phyloP scores from a whole-genome alignment of 2,888 invertebrate species.

The Dysmachus trigonus region DNA sequence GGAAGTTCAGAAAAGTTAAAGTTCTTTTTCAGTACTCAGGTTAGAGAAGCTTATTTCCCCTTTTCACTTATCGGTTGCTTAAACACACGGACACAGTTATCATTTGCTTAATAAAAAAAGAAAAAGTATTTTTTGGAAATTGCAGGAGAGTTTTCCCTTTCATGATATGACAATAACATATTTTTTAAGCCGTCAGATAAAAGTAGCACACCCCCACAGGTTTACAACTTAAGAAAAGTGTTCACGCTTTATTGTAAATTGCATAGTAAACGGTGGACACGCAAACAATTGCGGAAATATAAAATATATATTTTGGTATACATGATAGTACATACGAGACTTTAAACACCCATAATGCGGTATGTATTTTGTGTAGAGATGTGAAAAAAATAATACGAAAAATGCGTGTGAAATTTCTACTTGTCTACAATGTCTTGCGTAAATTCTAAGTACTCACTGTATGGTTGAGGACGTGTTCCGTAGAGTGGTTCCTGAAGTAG shows the following conservation, averaged over 20 bases:
- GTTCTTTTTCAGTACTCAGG: not conserved
- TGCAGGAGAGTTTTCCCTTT: not conserved
- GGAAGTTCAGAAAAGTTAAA: not conserved
- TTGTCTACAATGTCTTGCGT: not conserved
- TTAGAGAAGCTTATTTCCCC: not conserved
- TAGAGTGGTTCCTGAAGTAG: conserved; percentile 89
- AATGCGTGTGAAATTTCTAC: not conserved
- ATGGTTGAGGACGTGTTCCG: conserved; percentile 86
- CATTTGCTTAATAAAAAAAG: not conserved
- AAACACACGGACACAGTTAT: not conserved
- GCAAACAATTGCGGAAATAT: not conserved
- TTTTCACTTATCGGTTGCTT: not conserved
- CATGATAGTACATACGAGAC: not conserved
- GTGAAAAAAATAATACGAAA: not conserved
- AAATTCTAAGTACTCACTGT: conserved; percentile 74
- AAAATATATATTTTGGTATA: not conserved
- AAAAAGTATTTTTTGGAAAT: not conserved
- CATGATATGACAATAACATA: not conserved
- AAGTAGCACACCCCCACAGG: not conserved
- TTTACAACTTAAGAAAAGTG: not conserved
- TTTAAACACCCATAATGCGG: not conserved
- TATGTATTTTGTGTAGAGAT: not conserved
- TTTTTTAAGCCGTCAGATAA: not conserved
- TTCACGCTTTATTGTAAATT: not conserved
- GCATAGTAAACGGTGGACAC: not conserved